Evolutionary conservation across 2,113 vertebrate species (phyloP), one percentile per base, ranked within the genome.

Genomic region (Dermatemys mawii): DNA sequence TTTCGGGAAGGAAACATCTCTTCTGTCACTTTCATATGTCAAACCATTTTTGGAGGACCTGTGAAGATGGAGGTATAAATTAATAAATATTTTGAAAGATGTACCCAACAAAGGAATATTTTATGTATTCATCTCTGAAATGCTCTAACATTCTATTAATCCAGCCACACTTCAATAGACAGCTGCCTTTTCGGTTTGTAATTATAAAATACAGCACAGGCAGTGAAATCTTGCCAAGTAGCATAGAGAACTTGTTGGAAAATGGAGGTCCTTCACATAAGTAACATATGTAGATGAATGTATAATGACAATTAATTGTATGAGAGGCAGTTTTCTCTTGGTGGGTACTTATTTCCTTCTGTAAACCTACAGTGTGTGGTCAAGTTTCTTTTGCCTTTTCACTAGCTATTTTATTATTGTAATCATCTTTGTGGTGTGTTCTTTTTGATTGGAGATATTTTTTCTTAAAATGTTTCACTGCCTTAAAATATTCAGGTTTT

Each of bases 221-320:
- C 38, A 38, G 19, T 55, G 82, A 95, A 95, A 86, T 44, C n/a
- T 81, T 89, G 84, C 51, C 83, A 90, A 93, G 67, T 7, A 88
- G 70, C 87, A 75, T 2, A 41, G 83, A 85, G 29, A 89, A 70
- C 21, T 73, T 84, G 35, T 91, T 73, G 83, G 83, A 91, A 92
- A 95, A 93, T 55, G 19, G 80, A 87, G 51, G 48, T 89, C 84
- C 88, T 96, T 96, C 94, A 94, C 80, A 12, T 96, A 98, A 98
- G 93, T 95, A 96, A 90, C 60, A 50, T 91, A 96, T 95, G 94
- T 94, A 96, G 95, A 94, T 95, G 96, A 97, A 97, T 96, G 92
- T 95, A 92, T 88, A 94, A 96, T 90, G 96, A 92, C 95, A 95
- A 97, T 93, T 95, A 95, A 94, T 94, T 96, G 78, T 92, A 76